phyloP scores from a whole-genome alignment of 2,888 invertebrate genomes.

The Limnephilus lunatus region DNA sequence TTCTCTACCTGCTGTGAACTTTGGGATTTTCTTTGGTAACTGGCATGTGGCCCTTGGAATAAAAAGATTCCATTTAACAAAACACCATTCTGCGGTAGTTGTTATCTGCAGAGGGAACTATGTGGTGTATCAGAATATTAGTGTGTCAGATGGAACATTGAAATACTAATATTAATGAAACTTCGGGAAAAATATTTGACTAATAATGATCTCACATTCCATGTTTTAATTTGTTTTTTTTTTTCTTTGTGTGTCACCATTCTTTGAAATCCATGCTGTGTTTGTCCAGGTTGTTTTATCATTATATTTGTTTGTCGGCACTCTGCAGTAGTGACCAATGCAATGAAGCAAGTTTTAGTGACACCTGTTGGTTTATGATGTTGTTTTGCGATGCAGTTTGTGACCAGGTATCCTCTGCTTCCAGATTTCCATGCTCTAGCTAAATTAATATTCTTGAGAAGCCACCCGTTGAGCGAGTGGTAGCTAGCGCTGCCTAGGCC shows the following conservation, averaged over 20 bases:
- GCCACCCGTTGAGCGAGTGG: slow-evolving; percentile 75
- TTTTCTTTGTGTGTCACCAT: background rate
- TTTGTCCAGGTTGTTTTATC: background rate
- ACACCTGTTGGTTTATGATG: background rate
- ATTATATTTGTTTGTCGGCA: background rate
- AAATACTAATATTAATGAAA: background rate
- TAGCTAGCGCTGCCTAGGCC: slow-evolving; percentile 74
- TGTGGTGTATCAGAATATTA: background rate
- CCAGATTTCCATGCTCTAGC: slow-evolving; percentile 88
- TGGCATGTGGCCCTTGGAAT: background rate
- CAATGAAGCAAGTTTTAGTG: background rate
- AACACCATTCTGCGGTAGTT: background rate
- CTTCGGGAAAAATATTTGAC: background rate
- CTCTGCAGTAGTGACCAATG: background rate
- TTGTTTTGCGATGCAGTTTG: slow-evolving; percentile 23
- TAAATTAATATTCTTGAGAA: slow-evolving; percentile 83
- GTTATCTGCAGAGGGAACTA: background rate
- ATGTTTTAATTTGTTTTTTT: background rate
- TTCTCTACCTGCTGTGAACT: background rate
- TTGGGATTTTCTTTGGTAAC: background rate
- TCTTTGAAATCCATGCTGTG: background rate
- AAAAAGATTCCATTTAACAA: background rate
- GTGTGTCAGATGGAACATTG: background rate
- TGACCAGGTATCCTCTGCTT: slow-evolving; percentile 76
- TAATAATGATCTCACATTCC: background rate